Base-by-base conservation (phyloP, 2,797 vertebrate species). In the Etheostoma nigrum region DNA sequence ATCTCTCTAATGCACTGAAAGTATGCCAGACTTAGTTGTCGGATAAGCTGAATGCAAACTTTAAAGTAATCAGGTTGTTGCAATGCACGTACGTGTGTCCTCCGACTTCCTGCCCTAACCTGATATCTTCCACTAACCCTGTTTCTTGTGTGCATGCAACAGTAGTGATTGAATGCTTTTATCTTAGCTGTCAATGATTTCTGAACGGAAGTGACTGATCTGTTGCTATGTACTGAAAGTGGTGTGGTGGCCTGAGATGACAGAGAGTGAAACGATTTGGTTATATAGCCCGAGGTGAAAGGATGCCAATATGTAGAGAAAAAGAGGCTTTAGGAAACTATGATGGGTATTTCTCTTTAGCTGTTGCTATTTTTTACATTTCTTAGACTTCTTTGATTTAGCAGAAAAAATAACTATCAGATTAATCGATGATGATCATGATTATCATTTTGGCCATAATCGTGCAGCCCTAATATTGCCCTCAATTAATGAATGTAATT, bases 141-240 rank as follows among this genome's bases (percentile, higher is more conserved):
- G 0, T 65, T 69, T 58, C 47, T 59, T 1, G 1, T 33, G 14
- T 57, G 53, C 72, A 47, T 57, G 40, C 45, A 15, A 57, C 53
- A 40, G 70, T 21, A 44, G 49, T 40, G 70, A 70, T 53, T 33
- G 15, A 63, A 57, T 2, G 44, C 21, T 25, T 65, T 55, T 30
- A 4, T 58, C 18, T 33, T 53, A 79, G 48, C 74, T 42, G n/a
- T 62, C 13, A 1, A 0, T 74, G 54, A 64, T 75, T 63, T 36
- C 59, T 52, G 57, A 85, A 63, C 44, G 81, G 83, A 89, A 75
- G 68, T 89, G 90, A 90, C 63, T 81, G 84, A 88, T 87, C 60
- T 82, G 68, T 60, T 45, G 78, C 79, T 73, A 2, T 40, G 36
- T 13, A 40, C 45, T 71, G 86, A 84, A 82, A 80, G 73, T 72